Evolutionary conservation across 2,113 vertebrate species (phyloP).

Genomic region (Paraplagusia blochii): DNA sequence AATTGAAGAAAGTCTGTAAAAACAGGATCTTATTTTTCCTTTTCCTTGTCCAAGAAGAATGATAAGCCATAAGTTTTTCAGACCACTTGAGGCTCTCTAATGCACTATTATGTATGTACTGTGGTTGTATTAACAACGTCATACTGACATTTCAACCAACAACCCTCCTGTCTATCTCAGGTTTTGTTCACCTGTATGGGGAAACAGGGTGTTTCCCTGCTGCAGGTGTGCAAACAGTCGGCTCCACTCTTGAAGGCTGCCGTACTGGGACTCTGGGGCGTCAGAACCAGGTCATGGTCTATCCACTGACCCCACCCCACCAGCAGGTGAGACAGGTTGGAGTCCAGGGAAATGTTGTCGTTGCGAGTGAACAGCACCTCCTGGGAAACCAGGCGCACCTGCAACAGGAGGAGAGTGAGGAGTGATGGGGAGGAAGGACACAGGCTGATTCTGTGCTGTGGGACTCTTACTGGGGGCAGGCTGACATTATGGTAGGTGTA

Average conservation of each 20-base stretch:
- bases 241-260: slow-evolving; percentile 70
- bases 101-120: too few relatives aligned
- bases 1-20: too few relatives aligned
- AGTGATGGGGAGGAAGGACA: not conserved
- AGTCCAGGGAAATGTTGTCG: slow-evolving; percentile 76
- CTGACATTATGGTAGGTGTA: slow-evolving; percentile 70
- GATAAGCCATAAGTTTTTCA: too few relatives aligned
- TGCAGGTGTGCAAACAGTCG: slow-evolving; percentile 75
- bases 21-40: too few relatives aligned
- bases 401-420: slow-evolving; percentile 1
- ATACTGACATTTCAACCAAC: too few relatives aligned
- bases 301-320: slow-evolving; percentile 84
- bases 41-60: too few relatives aligned
- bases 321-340: slow-evolving; percentile 74
- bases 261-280: slow-evolving; percentile 76
- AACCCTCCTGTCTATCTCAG: too few relatives aligned
- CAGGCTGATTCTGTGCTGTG: not conserved
- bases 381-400: slow-evolving; percentile 78
- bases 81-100: too few relatives aligned
- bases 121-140: too few relatives aligned
- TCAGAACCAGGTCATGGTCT: slow-evolving; percentile 78
- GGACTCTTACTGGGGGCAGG: slow-evolving; percentile 71
- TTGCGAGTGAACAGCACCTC: slow-evolving; percentile 76
- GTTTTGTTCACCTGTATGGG: slow-evolving; percentile 71
- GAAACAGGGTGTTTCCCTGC: slow-evolving; percentile 74